Base-by-base conservation (phyloP, 2,888 invertebrate genomes). In the Fragum sueziense region DNA sequence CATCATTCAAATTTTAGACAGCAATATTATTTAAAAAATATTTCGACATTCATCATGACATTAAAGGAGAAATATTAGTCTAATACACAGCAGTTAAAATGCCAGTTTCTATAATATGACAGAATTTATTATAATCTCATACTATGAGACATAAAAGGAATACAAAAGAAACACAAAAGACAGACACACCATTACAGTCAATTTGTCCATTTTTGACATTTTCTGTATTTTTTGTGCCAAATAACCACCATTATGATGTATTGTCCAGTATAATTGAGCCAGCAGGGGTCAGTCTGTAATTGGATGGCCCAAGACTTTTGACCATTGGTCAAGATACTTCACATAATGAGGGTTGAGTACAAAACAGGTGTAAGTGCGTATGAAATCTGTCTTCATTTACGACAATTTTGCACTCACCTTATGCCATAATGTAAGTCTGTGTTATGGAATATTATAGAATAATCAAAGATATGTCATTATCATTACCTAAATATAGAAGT, bases 51-150 rank as follows among this genome's bases (percentile, higher is more conserved):
- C 25, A 57, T 61, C 31, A 29, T 61, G 1, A 22, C 34, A 62
- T 37, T 34, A 37, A 22, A 62, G 34, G 4, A 2, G n/a, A 20
- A 57, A 57, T 29, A 57, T 29, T 57, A 27, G 25, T 7, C 25
- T 11, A 57, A 57, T 57, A 65, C 65, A 65, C 65, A 25, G 27
- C 41, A 65, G 65, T 65, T 22, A 2, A 25, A 27, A 17, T 37
- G 14, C n/a, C 7, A n/a, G n/a, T 22, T 65, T 65, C 65, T 27
- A 65, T 65, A 65, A 65, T 25, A 65, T 65, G 65, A 65, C 65
- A 65, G 27, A 22, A 41, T 65, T 65, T 65, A 65, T 65, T 65
- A 65, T 65, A 65, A 65, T 65, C 65, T 65, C 31, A 25, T 41
- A 41, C 65, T n/a, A 41, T 2, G 11, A 14, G 47, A 41, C 37